A percentile compares a stretch with the other conserved stretches of the same genome.
Conservation (phyloP, 2,888 invertebrate genomes). For the Capitulum mitella region DNA sequence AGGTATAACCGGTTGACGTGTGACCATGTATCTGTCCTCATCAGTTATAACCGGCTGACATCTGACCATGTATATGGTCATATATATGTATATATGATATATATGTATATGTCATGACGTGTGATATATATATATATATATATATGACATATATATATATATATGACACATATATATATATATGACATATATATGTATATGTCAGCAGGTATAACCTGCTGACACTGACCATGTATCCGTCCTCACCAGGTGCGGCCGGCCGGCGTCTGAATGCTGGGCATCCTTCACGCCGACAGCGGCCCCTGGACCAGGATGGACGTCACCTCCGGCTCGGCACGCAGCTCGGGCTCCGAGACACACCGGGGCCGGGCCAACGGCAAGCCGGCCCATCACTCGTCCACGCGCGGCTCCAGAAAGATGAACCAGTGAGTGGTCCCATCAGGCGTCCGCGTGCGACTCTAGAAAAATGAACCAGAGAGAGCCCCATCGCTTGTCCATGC, state of each 20-base stretch:
- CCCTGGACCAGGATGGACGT: neutral
- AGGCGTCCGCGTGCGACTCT: too few relatives aligned
- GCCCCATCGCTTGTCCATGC: too few relatives aligned
- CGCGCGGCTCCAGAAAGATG: too few relatives aligned
- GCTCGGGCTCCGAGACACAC: neutral
- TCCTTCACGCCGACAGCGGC: neutral
- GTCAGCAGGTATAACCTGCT: too few relatives aligned
- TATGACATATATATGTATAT: too few relatives aligned
- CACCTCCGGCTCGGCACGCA: neutral
- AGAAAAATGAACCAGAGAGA: too few relatives aligned
- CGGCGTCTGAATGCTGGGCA: slow-evolving; percentile 4
- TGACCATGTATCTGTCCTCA: neutral
- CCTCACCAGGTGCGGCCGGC: neutral
- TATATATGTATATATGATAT: too few relatives aligned
- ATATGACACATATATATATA: too few relatives aligned
- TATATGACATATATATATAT: too few relatives aligned
- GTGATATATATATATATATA: too few relatives aligned
- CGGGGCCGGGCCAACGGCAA: neutral
- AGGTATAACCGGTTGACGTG: neutral
- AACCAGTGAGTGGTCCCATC: neutral
- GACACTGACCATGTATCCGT: neutral
- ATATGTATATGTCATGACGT: too few relatives aligned
- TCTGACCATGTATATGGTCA: neutral
- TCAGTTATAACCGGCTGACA: neutral
- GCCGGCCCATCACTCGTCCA: neutral